A percentile compares a stretch with the other conserved stretches of the same genome.
phyloP scores from a whole-genome alignment of 2,888 invertebrate genomes.

The Pomacea canaliculata region DNA sequence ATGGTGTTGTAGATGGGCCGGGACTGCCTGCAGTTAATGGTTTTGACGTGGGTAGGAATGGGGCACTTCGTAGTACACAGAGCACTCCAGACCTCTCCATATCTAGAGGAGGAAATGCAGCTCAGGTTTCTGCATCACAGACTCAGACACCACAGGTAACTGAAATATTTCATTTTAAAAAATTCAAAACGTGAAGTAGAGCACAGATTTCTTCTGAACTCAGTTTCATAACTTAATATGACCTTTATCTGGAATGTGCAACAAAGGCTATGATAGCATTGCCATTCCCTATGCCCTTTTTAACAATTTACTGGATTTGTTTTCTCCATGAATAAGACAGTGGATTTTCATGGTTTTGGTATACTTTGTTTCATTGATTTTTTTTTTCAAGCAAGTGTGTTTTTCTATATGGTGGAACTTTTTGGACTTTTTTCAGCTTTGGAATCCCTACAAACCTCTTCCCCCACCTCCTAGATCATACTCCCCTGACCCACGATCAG shows the following conservation, averaged over 20 bases:
- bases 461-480: conserved; percentile 37
- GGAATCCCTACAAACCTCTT: conserved; percentile 55
- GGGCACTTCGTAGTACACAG: conserved; percentile 21
- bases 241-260: too few species aligned
- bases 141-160: conserved; percentile 15
- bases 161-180: background rate
- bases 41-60: background rate
- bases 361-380: too few species aligned
- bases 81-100: conserved; percentile 34
- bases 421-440: conserved; percentile 40
- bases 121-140: background rate
- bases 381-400: too few species aligned
- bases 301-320: too few species aligned
- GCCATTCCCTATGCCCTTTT: too few species aligned
- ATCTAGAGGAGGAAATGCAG: background rate
- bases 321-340: too few species aligned
- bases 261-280: too few species aligned
- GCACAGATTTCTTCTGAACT: background rate
- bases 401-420: too few species aligned
- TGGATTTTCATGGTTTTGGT: too few species aligned
- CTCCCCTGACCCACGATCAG: conserved; percentile 16
- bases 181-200: background rate
- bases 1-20: background rate
- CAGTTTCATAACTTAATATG: too few species aligned
- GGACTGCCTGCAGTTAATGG: background rate